A percentile compares a stretch with the other conserved stretches of the same genome.
Conservation (phyloP, 2,888 invertebrate genomes). For the Dorcus hopei region DNA sequence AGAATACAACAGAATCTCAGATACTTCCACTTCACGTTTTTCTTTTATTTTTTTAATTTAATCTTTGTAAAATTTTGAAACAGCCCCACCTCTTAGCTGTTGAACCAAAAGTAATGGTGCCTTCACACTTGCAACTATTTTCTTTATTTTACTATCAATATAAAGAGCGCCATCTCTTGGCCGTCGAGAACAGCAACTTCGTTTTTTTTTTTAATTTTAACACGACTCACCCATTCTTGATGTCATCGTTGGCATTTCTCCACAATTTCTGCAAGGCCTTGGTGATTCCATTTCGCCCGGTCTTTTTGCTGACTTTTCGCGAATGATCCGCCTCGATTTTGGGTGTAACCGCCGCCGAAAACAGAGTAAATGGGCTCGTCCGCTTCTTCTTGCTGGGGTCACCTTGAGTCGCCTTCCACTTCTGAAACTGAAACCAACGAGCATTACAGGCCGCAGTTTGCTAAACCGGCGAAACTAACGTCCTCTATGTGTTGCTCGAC, state of each 20-base stretch:
- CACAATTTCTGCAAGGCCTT: slow-evolving; percentile 65
- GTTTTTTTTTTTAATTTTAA: too few relatives aligned
- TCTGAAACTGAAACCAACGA: slow-evolving; percentile 43
- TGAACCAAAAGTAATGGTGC: too few relatives aligned
- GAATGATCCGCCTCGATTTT: slow-evolving; percentile 51
- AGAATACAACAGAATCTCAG: too few relatives aligned
- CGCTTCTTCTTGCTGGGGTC: slow-evolving; percentile 49
- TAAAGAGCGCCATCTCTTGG: too few relatives aligned
- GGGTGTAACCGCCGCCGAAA: slow-evolving; percentile 54
- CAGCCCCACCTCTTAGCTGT: too few relatives aligned
- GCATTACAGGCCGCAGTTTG: slow-evolving; percentile 2
- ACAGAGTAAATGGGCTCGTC: slow-evolving; percentile 59
- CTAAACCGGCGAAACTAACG: not conserved
- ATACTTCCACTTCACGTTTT: too few relatives aligned
- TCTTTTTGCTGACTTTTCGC: slow-evolving; percentile 50
- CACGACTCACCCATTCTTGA: slow-evolving; percentile 51
- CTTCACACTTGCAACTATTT: too few relatives aligned
- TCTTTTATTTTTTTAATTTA: too few relatives aligned
- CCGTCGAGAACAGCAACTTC: too few relatives aligned
- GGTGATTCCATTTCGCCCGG: slow-evolving; percentile 59
- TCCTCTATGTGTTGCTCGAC: slow-evolving; percentile 38
- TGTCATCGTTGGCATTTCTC: slow-evolving; percentile 59
- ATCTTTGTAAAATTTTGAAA: too few relatives aligned
- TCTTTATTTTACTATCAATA: too few relatives aligned
- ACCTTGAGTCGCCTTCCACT: slow-evolving; percentile 62